Evolutionary conservation across 2,888 invertebrate genomes (phyloP), one percentile per base, ranked within the genome.

Genomic region (Eupithecia insigniata): DNA sequence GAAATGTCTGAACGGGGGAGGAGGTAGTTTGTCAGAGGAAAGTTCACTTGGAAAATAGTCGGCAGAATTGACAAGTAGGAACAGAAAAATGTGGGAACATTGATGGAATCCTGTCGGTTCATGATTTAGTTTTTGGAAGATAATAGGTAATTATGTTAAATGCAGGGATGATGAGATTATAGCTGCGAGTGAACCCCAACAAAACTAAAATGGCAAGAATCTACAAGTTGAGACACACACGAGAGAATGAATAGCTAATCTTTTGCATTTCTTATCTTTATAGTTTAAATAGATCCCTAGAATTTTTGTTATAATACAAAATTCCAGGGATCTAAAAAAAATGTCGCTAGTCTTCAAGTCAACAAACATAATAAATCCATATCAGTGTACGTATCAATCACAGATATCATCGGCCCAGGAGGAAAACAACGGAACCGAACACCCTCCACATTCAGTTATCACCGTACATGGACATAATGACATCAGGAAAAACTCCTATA

Each of bases 381-480:
- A 69, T 73, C 70, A 71, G 66, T 67, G 67, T 39, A 69, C 58
- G 65, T 76, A 76, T 77, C 79, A 79, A 78, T 78, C 78, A 69
- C 70, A 68, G 74, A 75, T 79, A 78, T 75, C 71, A 77, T 61
- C 71, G 69, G 68, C 46, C 67, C 39, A 74, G 73, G 76, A 78
- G 76, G 78, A 76, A 76, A 78, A 76, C 76, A 75, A 72, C 71
- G 69, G 71, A 83, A 82, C 85, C n/a, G 80, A 58, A 55, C 81
- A 82, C 81, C 82, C 83, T 84, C 83, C 80, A 81, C 84, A 88
- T 87, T 88, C 90, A 89, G 91, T 91, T 92, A 92, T 88, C 92
- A 89, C 89, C 89, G 87, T 84, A 86, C 84, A 87, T 82, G 87
- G 89, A 89, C 89, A 89, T 92, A 91, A 92, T 91, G 89, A 89